Evolutionary conservation across 2,888 invertebrate species (phyloP).

Genomic region (Eucriotettix oculatus): DNA sequence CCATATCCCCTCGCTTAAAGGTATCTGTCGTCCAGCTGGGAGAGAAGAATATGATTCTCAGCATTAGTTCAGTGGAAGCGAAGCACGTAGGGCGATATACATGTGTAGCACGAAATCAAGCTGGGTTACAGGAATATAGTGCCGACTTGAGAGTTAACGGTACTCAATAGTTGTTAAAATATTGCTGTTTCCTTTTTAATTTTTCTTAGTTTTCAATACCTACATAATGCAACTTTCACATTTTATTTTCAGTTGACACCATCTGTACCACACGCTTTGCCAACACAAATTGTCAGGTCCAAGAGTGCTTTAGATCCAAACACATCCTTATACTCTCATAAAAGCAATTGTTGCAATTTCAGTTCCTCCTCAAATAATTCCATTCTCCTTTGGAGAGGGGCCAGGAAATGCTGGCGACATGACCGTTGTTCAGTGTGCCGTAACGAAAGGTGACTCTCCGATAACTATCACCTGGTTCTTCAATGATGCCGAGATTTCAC

Average conservation of each 20-base stretch:
- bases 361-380: slow-evolving; percentile 29
- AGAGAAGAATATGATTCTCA: slow-evolving; percentile 44
- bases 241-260: background rate
- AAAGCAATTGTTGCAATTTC: slow-evolving; percentile 1
- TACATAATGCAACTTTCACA: no score
- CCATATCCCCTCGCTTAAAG: slow-evolving; percentile 30
- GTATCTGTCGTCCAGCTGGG: slow-evolving; percentile 14
- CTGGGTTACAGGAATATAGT: slow-evolving; percentile 30
- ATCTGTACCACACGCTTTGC: slow-evolving; percentile 1
- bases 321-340: background rate
- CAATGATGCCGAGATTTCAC: slow-evolving; percentile 37
- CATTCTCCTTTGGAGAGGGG: slow-evolving; percentile 40
- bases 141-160: slow-evolving; percentile 9
- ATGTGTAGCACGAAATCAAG: slow-evolving; percentile 53
- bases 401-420: slow-evolving; percentile 46
- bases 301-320: background rate
- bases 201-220: no score
- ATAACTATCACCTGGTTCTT: slow-evolving; percentile 60
- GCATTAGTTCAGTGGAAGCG: slow-evolving; percentile 49
- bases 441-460: slow-evolving; percentile 51
- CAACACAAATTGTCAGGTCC: slow-evolving; percentile 9
- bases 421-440: slow-evolving; percentile 42
- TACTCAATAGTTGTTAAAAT: background rate
- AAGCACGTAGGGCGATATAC: slow-evolving; percentile 59
- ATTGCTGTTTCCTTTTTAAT: no score